Conservation (phyloP, 2,113 vertebrate genomes). For the Sander lucioperca region DNA sequence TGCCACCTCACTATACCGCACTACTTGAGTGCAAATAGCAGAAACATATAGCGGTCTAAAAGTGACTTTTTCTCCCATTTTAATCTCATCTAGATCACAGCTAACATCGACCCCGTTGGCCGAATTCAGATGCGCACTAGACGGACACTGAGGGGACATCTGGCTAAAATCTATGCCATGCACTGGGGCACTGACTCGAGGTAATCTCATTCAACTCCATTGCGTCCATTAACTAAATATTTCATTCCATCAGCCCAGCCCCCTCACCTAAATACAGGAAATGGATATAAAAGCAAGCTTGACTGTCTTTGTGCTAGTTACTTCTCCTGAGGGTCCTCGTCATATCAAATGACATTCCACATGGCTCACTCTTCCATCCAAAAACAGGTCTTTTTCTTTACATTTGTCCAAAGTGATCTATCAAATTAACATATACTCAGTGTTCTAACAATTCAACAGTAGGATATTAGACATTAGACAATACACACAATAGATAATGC, state of each 20-base stretch:
- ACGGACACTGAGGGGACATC: slow-evolving; percentile 96
- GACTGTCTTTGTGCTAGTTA: slow-evolving; percentile 40
- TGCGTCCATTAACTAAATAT: slow-evolving; percentile 53
- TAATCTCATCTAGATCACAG: slow-evolving; percentile 90
- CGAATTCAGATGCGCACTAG: slow-evolving; percentile 99
- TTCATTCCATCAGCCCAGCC: slow-evolving; percentile 28
- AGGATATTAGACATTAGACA: too few species aligned
- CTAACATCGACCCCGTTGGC: slow-evolving; percentile 97
- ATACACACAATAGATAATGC: background rate
- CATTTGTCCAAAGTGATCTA: background rate
- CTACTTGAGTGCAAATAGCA: background rate
- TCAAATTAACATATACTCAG: slow-evolving; percentile 17
- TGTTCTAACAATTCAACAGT: slow-evolving; percentile 10
- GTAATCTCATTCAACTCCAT: slow-evolving; percentile 79
- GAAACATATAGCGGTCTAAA: background rate
- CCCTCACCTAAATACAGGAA: slow-evolving; percentile 54
- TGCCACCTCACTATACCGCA: background rate
- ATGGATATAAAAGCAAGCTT: slow-evolving; percentile 46
- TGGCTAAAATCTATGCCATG: slow-evolving; percentile 99
- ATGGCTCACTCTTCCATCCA: slow-evolving; percentile 15
- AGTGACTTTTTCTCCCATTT: slow-evolving; percentile 18
- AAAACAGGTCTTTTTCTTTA: slow-evolving; percentile 17
- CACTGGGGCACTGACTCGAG: slow-evolving; percentile 99
- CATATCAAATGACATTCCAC: slow-evolving; percentile 18
- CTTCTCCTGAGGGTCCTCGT: slow-evolving; percentile 31